Conservation (phyloP, 1,140 invertebrate species). For the Anoplolepis gracilipes region DNA sequence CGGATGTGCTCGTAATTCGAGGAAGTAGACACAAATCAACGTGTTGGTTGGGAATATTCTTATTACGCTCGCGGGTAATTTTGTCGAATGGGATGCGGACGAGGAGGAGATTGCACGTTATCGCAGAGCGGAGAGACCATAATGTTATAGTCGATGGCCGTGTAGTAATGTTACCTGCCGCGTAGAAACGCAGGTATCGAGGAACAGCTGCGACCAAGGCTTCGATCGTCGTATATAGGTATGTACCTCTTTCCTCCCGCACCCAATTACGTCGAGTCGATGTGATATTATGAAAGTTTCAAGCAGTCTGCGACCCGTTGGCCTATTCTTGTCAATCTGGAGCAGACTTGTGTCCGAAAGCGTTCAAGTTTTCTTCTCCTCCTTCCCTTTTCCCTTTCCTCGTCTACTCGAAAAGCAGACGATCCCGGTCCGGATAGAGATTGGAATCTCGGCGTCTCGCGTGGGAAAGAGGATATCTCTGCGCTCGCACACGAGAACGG, state of each 20-base stretch:
- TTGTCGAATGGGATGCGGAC: neutral
- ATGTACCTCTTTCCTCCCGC: slow-evolving; percentile 51
- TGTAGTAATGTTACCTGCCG: neutral
- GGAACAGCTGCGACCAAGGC: slow-evolving; percentile 70
- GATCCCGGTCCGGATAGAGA: no score
- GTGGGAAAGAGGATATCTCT: neutral
- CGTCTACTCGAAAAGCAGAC: no score
- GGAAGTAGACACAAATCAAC: neutral
- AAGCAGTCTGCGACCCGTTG: slow-evolving; percentile 63
- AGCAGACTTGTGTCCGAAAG: slow-evolving; percentile 35
- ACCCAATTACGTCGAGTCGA: slow-evolving; percentile 72
- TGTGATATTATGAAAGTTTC: slow-evolving; percentile 78
- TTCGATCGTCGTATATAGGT: slow-evolving; percentile 65
- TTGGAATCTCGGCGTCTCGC: no score
- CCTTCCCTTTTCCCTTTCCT: no score
- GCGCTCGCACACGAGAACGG: neutral
- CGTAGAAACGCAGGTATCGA: slow-evolving; percentile 28
- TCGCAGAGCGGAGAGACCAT: neutral
- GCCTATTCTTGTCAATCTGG: slow-evolving; percentile 54
- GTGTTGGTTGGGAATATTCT: slow-evolving; percentile 1
- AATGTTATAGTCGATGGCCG: neutral
- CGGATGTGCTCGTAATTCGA: neutral
- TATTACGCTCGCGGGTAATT: slow-evolving; percentile 6
- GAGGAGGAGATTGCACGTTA: neutral
- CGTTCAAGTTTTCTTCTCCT: neutral